Evolutionary conservation across 2,888 invertebrate genomes (phyloP).

Genomic region (Callinectes sapidus): DNA sequence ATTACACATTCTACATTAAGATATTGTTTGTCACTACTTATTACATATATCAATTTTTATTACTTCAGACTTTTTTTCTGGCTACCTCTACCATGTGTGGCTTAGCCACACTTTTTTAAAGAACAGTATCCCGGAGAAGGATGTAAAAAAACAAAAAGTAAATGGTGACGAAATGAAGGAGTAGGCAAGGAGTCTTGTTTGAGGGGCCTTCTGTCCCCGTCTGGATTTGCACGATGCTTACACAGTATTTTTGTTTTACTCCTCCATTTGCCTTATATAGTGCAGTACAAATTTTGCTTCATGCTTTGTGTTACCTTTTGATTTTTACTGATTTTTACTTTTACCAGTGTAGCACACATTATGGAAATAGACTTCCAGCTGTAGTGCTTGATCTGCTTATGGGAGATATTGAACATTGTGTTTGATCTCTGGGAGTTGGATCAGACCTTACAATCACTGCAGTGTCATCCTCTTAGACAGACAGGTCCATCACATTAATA

Average conservation of each 20-base stretch:
- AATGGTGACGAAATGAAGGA: background rate
- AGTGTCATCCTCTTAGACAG: background rate
- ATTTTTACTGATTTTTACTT: background rate
- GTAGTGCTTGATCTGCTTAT: background rate
- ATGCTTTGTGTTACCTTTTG: background rate
- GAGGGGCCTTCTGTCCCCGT: background rate
- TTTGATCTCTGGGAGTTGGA: conserved; percentile 1
- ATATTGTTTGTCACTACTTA: background rate
- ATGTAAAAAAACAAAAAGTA: background rate
- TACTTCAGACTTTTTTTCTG: conserved; percentile 21
- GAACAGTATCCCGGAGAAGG: background rate
- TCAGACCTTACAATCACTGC: background rate
- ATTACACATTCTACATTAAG: background rate
- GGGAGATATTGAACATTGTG: background rate
- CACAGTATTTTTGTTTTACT: background rate
- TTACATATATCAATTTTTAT: background rate
- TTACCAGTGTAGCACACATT: background rate
- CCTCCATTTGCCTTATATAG: background rate
- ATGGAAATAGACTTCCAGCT: background rate
- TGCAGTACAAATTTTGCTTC: background rate
- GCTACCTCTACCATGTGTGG: background rate
- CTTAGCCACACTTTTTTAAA: background rate
- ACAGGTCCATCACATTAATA: background rate
- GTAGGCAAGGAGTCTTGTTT: background rate
- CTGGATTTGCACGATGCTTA: conserved; percentile 11